A percentile compares a stretch with the other conserved stretches of the same genome.
These are phyloP conservation scores for Myopa testacea DNA, from an alignment of 2,888 invertebrate species.

Conservation along the genomic window DNA sequence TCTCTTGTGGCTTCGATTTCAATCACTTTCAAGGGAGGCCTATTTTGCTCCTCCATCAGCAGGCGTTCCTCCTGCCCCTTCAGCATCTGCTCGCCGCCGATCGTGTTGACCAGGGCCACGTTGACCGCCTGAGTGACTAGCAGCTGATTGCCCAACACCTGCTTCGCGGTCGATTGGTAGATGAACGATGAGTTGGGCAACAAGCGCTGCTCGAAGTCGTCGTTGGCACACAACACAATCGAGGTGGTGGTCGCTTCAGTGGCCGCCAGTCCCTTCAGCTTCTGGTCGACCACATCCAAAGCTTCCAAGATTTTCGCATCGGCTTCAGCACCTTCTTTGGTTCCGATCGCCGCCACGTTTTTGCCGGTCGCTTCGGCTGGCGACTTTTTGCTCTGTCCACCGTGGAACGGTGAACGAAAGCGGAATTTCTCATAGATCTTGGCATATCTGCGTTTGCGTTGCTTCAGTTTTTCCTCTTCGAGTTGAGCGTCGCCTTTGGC, in stretches of 20 bases:
- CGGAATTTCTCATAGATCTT: constrained; percentile 65
- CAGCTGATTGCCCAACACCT: constrained; percentile 54
- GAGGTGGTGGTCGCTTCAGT: not conserved
- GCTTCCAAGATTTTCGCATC: constrained; percentile 62
- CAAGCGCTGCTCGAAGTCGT: constrained; percentile 65
- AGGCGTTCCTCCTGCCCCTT: constrained; percentile 48
- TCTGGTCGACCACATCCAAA: constrained; percentile 61
- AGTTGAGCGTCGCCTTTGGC: constrained; percentile 36
- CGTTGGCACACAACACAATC: constrained; percentile 50
- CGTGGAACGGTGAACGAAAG: constrained; percentile 56
- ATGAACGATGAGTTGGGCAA: constrained; percentile 77
- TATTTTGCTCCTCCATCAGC: not conserved
- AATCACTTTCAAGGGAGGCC: constrained; percentile 2
- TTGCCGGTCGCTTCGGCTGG: constrained; percentile 3
- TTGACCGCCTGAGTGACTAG: constrained; percentile 64
- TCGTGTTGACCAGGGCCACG: constrained; percentile 62
- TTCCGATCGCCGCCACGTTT: not conserved
- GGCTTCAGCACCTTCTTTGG: constrained; percentile 47
- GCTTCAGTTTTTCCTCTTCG: constrained; percentile 53
- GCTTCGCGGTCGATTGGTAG: constrained; percentile 71
- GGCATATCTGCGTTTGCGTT: constrained; percentile 60
- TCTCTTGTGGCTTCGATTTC: not conserved
- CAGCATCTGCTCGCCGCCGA: constrained; percentile 60
- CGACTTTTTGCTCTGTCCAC: constrained; percentile 50
- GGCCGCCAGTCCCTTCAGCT: constrained; percentile 55